These are phyloP conservation scores for Motacilla alba DNA, from an alignment of 2,113 vertebrate genomes.

Conservation along the genomic window DNA sequence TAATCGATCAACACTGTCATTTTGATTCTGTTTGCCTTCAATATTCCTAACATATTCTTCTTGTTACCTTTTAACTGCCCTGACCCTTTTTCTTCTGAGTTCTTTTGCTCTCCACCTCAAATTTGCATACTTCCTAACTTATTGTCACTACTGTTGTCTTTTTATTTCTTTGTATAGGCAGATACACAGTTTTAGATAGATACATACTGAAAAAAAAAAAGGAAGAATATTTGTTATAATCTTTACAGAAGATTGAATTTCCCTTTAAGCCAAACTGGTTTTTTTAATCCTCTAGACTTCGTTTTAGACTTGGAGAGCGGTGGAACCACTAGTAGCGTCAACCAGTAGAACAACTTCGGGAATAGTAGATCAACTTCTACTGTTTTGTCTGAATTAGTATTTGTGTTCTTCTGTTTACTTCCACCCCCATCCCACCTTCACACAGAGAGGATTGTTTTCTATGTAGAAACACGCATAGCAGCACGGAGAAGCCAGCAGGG, in stretches of 20 bases:
- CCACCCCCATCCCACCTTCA: background rate
- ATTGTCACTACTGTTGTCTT: background rate
- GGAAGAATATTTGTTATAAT: background rate
- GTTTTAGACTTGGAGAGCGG: background rate
- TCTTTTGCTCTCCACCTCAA: background rate
- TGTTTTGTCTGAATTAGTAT: background rate
- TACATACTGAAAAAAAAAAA: background rate
- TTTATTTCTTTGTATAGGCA: background rate
- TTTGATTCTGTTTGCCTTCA: background rate
- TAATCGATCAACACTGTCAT: background rate
- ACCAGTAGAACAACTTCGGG: background rate
- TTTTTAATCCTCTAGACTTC: background rate
- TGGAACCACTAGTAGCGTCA: background rate
- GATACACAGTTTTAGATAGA: background rate
- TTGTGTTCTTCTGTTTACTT: conserved; percentile 13
- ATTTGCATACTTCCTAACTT: background rate
- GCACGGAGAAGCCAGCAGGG: background rate
- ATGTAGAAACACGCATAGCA: background rate
- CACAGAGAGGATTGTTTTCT: conserved; percentile 7
- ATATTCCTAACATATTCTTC: background rate
- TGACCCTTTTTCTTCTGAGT: background rate
- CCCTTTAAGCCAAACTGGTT: background rate
- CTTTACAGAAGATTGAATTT: background rate
- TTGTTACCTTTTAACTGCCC: background rate
- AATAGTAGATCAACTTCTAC: background rate